phyloP scores from a whole-genome alignment of 2,797 vertebrate genomes.

The Gymnopithys bicolor region DNA sequence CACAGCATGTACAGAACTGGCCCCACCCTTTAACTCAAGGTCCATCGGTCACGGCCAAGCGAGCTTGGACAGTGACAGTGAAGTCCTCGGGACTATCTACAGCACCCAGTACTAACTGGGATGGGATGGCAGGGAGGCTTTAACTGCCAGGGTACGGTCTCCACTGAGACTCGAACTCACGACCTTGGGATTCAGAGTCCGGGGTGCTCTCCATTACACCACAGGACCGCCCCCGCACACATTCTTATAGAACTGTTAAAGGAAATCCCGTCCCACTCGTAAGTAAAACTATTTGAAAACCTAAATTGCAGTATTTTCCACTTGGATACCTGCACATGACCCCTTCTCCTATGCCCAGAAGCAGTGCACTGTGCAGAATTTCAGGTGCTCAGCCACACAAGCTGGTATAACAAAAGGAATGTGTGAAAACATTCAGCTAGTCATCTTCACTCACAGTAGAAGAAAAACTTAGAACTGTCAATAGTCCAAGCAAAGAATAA shows the following conservation, averaged over 20 bases:
- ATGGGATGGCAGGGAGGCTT: too few species aligned
- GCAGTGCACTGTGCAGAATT: neutral
- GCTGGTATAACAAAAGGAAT: neutral
- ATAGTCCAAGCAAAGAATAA: neutral
- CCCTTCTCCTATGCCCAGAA: neutral
- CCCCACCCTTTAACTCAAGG: too few species aligned
- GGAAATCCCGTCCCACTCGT: neutral
- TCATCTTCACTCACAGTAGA: neutral
- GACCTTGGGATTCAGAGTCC: too few species aligned
- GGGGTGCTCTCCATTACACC: too few species aligned
- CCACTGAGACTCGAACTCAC: too few species aligned
- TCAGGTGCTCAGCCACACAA: neutral
- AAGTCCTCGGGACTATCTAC: too few species aligned
- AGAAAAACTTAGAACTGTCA: neutral
- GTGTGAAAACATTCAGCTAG: neutral
- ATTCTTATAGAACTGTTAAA: neutral
- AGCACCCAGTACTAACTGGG: too few species aligned
- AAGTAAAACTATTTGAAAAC: neutral
- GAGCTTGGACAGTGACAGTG: too few species aligned
- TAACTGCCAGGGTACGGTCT: too few species aligned
- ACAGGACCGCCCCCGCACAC: neutral
- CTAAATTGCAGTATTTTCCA: neutral
- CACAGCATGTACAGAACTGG: too few species aligned
- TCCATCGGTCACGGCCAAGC: too few species aligned
- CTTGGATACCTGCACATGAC: neutral